Conservation (phyloP, 2,888 invertebrate genomes). For the Conus canariensis region DNA sequence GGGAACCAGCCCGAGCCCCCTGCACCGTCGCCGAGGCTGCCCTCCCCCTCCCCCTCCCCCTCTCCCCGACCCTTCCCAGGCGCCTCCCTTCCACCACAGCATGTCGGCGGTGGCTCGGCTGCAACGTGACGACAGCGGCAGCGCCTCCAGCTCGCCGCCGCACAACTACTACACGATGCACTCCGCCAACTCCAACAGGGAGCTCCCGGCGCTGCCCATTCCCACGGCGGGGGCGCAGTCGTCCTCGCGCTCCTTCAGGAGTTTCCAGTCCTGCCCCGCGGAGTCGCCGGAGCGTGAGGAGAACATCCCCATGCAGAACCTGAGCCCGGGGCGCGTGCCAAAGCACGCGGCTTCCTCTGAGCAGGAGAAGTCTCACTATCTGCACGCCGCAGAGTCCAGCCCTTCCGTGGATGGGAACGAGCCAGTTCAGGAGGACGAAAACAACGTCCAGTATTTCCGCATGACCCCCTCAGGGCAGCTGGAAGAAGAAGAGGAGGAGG, state of each 20-base stretch:
- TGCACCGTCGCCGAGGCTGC: background rate
- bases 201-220: background rate
- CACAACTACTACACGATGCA: constrained; percentile 36
- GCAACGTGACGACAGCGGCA: background rate
- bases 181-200: background rate
- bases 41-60: constrained; percentile 10
- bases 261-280: constrained; percentile 19
- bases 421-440: background rate
- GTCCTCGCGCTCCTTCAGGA: background rate
- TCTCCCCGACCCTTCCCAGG: background rate
- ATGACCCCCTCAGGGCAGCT: constrained; percentile 33
- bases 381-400: background rate
- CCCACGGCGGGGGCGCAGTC: background rate
- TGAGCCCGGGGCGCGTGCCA: background rate
- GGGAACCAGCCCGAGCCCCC: background rate
- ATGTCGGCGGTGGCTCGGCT: constrained; percentile 1
- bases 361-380: background rate
- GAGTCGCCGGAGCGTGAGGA: background rate
- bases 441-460: constrained; percentile 35
- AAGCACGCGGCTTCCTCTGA: background rate
- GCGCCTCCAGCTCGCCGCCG: background rate
- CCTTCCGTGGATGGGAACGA: background rate
- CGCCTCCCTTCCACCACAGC: constrained; percentile 29
- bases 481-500: constrained; percentile 10
- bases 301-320: constrained; percentile 26